These are phyloP conservation scores for Porites evermanni DNA, from an alignment of 92 coral and sea anemone genomes.

Conservation along the genomic window DNA sequence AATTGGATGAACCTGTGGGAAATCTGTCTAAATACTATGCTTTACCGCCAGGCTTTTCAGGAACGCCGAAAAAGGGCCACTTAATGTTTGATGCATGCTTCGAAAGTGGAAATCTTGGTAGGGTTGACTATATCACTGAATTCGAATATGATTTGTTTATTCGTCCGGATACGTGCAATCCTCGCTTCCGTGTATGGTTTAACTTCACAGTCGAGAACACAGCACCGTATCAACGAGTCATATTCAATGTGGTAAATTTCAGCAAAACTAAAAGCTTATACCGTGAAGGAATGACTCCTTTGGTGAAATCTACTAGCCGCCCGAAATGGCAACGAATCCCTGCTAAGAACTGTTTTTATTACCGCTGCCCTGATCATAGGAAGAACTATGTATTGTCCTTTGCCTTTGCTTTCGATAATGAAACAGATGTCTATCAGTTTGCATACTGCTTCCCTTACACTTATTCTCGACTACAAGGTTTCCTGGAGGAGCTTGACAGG, in stretches of 20 bases:
- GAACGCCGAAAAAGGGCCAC: slow-evolving; percentile 92
- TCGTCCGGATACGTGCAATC: slow-evolving; percentile 99
- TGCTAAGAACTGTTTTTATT: slow-evolving; percentile 95
- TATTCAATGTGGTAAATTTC: slow-evolving; percentile 95
- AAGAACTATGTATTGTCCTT: slow-evolving; percentile 98
- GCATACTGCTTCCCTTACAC: slow-evolving; percentile 99
- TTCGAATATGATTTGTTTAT: slow-evolving; percentile 97
- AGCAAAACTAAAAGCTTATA: slow-evolving; percentile 99
- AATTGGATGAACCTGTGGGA: slow-evolving; percentile 91
- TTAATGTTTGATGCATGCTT: slow-evolving; percentile 95
- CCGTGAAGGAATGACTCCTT: slow-evolving; percentile 98
- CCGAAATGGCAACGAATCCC: slow-evolving; percentile 99
- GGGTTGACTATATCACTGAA: slow-evolving; percentile 95
- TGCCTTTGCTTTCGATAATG: slow-evolving; percentile 97
- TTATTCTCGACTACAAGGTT: slow-evolving; percentile 90
- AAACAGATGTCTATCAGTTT: slow-evolving; percentile 94
- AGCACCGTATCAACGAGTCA: slow-evolving; percentile 92
- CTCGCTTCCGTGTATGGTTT: slow-evolving; percentile 99
- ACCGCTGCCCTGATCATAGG: slow-evolving; percentile 99
- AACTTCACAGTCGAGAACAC: slow-evolving; percentile 95
- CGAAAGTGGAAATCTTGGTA: slow-evolving; percentile 98
- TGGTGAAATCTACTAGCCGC: slow-evolving; percentile 94
- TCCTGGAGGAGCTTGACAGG: slow-evolving; percentile 81
- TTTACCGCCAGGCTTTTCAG: slow-evolving; percentile 85
- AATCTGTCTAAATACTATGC: slow-evolving; percentile 85